Percentiles rank a stretch among this genome's conserved stretches.
phyloP scores from a whole-genome alignment of 2,113 vertebrate genomes.

The Dipodomys ordii region DNA sequence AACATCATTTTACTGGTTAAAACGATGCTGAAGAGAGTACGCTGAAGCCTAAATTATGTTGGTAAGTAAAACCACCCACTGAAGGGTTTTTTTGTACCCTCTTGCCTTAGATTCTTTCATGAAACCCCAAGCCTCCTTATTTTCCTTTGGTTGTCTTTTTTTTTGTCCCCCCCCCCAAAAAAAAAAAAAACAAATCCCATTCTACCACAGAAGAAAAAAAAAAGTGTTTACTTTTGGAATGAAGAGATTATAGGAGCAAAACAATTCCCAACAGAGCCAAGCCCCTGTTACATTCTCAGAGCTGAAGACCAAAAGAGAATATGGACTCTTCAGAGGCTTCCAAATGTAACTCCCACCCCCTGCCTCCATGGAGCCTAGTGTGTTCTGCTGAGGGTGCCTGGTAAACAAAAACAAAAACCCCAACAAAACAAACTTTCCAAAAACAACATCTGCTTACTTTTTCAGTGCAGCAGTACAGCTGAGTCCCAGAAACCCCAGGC shows the following conservation, averaged over 20 bases:
- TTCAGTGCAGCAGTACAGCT: conserved; percentile 85
- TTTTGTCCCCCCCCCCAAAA: too few species aligned
- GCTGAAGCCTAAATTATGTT: conserved; percentile 82
- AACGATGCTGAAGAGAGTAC: conserved; percentile 74
- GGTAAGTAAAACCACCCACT: conserved; percentile 85
- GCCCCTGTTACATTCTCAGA: conserved; percentile 67
- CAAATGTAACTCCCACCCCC: conserved; percentile 59
- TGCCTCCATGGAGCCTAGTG: conserved; percentile 78
- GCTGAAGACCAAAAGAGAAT: conserved; percentile 84
- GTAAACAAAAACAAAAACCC: conserved; percentile 80
- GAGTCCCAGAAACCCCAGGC: conserved; percentile 92
- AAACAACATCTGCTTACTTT: conserved; percentile 82
- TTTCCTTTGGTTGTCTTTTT: conserved; percentile 89
- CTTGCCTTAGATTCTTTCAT: conserved; percentile 76
- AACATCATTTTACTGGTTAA: conserved; percentile 86
- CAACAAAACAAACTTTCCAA: conserved; percentile 57
- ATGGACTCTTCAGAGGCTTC: conserved; percentile 80
- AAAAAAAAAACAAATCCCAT: conserved; percentile 76
- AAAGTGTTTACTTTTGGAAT: not conserved
- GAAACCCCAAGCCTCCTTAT: conserved; percentile 84
- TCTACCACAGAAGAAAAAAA: conserved; percentile 81
- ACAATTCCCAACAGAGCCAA: conserved; percentile 81
- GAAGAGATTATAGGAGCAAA: conserved; percentile 82
- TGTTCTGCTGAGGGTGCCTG: conserved; percentile 85
- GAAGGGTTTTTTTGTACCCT: conserved; percentile 75